phyloP scores from a whole-genome alignment of 2,888 invertebrate genomes.

The Augochlorella aurata region DNA sequence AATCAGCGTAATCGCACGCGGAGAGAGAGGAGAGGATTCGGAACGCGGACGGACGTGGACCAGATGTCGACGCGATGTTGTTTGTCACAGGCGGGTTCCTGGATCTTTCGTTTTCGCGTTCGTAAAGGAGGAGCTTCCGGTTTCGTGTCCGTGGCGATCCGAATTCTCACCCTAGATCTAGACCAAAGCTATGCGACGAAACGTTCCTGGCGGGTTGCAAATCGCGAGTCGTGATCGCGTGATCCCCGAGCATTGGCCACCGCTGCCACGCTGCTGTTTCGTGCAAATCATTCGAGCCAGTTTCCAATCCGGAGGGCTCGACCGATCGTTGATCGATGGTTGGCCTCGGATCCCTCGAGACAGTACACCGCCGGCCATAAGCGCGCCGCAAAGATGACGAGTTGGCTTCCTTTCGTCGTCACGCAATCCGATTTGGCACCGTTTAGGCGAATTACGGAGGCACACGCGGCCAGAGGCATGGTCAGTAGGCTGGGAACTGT shows the following conservation, averaged over 20 bases:
- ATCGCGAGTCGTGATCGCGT: not conserved
- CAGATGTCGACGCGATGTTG: not conserved
- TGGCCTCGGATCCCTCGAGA: not conserved
- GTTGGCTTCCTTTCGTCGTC: constrained; percentile 5
- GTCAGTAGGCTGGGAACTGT: not conserved
- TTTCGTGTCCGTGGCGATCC: constrained; percentile 11
- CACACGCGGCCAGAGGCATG: not conserved
- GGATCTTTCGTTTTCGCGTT: not conserved
- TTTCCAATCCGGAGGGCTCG: not conserved
- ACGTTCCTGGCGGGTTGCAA: constrained; percentile 20
- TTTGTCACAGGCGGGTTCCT: not conserved
- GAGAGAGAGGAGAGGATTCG: not conserved
- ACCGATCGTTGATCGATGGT: constrained; percentile 12
- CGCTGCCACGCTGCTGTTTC: not conserved
- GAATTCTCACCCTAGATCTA: constrained; percentile 30
- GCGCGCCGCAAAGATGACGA: not conserved
- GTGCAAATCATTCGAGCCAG: not conserved
- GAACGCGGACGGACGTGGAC: constrained; percentile 5
- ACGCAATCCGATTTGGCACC: not conserved
- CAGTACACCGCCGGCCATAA: not conserved
- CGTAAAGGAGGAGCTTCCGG: constrained; percentile 16
- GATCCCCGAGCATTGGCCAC: constrained; percentile 1
- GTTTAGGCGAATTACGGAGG: constrained; percentile 5
- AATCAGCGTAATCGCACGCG: not conserved
- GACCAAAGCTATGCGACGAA: constrained; percentile 43